A percentile compares a stretch with the other conserved stretches of the same genome.
phyloP scores from a whole-genome alignment of 2,113 vertebrate genomes.

The human region GRCh38 chr1:119433501-119434000 shows the following conservation, averaged over 20 bases:
- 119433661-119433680: neutral
- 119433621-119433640: no score
- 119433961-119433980: neutral
- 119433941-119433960: neutral
- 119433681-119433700: neutral
- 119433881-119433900: neutral
- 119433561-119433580: neutral
- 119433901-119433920: no score
- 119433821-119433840: neutral
- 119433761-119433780: no score
- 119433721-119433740: neutral
- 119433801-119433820: neutral
- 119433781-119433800: neutral
- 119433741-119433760: neutral
- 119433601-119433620: no score
- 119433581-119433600: no score
- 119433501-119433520: neutral
- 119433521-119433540: no score
- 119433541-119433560: rapidly evolving
- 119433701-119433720: neutral
- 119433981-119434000: neutral
- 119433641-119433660: rapidly evolving
- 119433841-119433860: neutral
- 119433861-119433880: neutral
- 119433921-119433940: neutral